phyloP scores from a whole-genome alignment of 2,888 invertebrate species.

The Onthophagus sagittarius region DNA sequence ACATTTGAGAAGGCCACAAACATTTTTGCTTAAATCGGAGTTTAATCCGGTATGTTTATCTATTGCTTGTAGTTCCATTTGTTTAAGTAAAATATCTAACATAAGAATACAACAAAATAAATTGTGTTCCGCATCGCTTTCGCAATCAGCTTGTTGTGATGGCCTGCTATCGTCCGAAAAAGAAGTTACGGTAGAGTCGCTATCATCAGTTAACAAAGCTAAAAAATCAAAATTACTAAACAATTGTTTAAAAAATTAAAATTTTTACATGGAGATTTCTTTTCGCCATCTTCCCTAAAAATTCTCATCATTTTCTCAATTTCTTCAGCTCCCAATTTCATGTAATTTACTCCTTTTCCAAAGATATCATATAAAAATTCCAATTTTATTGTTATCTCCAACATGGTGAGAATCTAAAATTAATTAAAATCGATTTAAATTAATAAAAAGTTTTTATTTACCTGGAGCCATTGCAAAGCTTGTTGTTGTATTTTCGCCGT shows the following conservation, averaged over 20 bases:
- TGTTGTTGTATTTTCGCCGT: slow-evolving; percentile 82
- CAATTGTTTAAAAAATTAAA: background rate
- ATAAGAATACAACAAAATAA: slow-evolving; percentile 94
- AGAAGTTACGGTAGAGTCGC: slow-evolving; percentile 63
- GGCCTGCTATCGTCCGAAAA: slow-evolving; percentile 67
- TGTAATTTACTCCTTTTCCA: slow-evolving; percentile 76
- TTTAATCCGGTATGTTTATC: slow-evolving; percentile 76
- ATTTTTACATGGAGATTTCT: slow-evolving; percentile 15
- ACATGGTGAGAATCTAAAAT: slow-evolving; percentile 72
- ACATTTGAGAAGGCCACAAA: slow-evolving; percentile 68
- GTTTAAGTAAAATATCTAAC: slow-evolving; percentile 92
- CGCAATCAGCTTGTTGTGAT: slow-evolving; percentile 63
- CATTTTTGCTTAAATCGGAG: slow-evolving; percentile 69
- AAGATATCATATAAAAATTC: slow-evolving; percentile 86
- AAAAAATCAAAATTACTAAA: slow-evolving; percentile 27
- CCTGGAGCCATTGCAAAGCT: slow-evolving; percentile 85
- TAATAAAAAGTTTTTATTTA: slow-evolving; percentile 36
- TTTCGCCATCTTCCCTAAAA: slow-evolving; percentile 40
- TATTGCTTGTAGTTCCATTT: slow-evolving; percentile 87
- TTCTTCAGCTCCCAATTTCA: slow-evolving; percentile 56
- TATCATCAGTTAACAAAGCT: slow-evolving; percentile 65
- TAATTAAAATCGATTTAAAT: slow-evolving; percentile 7
- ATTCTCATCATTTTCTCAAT: slow-evolving; percentile 47
- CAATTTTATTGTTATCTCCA: slow-evolving; percentile 88
- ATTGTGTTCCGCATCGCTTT: slow-evolving; percentile 69